Base-by-base conservation (phyloP, 2,797 vertebrate genomes). In the Aldrovandia affinis region DNA sequence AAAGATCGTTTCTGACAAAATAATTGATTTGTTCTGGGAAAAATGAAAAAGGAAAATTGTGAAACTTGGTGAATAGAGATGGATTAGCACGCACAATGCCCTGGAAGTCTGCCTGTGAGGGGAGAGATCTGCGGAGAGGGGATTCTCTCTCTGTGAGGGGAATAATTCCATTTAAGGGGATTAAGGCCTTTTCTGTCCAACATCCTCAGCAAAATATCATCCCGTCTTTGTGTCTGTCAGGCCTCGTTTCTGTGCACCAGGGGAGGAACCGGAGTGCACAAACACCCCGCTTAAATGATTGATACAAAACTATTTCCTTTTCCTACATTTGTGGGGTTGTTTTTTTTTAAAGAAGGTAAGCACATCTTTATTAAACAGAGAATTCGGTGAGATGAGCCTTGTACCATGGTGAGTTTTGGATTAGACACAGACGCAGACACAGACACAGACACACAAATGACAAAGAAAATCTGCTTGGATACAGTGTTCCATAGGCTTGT, bases 131-230 rank as follows among this genome's bases (percentile, higher is more conserved):
- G 57, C 59, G 63, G 78, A 77, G 55, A n/a, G 44, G 15, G 22
- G 68, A 44, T 54, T 50, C 20, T 28, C n/a, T 15, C 82, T 28
- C 52, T 81, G 20, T 33, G 52, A 78, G 83, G 78, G 65, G 83
- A 81, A 73, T 87, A 84, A 89, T 86, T 88, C 82, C 52, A 57
- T 84, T 84, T 85, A 85, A 84, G 63, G 85, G 78, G 85, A 87
- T 88, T 85, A 87, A 78, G 57, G 82, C 20, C 68, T 59, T 82
- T 83, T 65, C 82, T 78, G 70, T 63, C 70, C 73, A 81, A 80
- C 83, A 83, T 85, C 79, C 78, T 22, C 30, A 78, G 78, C 36
- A 78, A 54, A 85, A 81, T 82, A 84, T 73, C 44, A 85, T 80
- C 78, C 63, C 52, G 25, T 47, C 39, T 57, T 80, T 78, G 70